phyloP scores from a whole-genome alignment of 2,113 vertebrate genomes.

The Forbesichthys agassizii region DNA sequence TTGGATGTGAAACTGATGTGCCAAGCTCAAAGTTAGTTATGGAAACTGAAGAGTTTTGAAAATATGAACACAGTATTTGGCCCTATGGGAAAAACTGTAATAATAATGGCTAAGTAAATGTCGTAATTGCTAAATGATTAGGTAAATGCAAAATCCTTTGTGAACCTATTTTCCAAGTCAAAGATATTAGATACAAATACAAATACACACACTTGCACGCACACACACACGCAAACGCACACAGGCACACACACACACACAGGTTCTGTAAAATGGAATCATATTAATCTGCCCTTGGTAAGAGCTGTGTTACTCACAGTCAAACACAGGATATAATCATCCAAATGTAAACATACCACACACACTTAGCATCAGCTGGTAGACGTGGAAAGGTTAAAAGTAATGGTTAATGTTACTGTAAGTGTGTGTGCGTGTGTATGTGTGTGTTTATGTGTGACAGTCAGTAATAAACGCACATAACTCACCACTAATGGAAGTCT shows the following conservation, averaged over 20 bases:
- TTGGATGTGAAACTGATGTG: no score
- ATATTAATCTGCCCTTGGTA: neutral
- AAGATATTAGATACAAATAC: neutral
- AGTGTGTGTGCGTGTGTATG: neutral
- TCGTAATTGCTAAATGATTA: neutral
- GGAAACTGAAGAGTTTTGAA: no score
- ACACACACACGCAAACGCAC: conserved; percentile 7
- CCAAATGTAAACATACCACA: neutral
- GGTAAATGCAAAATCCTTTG: neutral
- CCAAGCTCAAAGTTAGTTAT: no score
- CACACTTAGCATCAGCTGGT: neutral
- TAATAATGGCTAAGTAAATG: no score
- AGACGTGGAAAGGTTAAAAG: neutral
- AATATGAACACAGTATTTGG: no score
- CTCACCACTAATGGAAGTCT: conserved; percentile 12
- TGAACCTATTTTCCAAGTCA: neutral
- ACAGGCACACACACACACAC: conserved; percentile 9
- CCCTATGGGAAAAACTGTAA: no score
- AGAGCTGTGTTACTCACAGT: no score
- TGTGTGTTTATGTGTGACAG: conserved; percentile 1
- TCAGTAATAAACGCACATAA: conserved; percentile 19
- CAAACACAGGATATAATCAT: neutral
- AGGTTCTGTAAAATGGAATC: neutral
- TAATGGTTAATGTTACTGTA: neutral
- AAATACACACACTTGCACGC: neutral